Evolutionary conservation across 2,113 vertebrate genomes (phyloP), one percentile per base, ranked within the genome.

Genomic region (Stictonetta naevosa): DNA sequence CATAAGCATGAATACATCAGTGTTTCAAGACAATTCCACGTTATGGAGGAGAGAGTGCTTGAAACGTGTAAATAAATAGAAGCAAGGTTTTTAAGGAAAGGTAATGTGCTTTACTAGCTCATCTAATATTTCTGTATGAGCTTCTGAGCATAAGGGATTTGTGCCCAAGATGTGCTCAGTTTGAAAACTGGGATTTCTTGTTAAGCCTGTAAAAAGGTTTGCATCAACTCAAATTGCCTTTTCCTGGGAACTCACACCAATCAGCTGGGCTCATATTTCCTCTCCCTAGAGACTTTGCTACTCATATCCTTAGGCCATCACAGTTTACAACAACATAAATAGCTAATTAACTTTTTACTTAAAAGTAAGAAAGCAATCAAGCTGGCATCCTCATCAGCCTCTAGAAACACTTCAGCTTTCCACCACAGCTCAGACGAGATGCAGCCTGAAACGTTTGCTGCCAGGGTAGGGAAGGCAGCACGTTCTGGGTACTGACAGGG

Each of bases 281-380:
- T 44, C 58, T 84, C 92, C 80, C 73, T 56, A 26, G 88, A 92
- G 86, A 92, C 76, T 86, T 48, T 33, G 15, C 66, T 77, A 68
- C 66, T 90, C 56, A 76, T 53, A 93, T 64, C 93, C 94, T 87
- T 31, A 91, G 84, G 91, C 91, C 84, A 95, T 87, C 71, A 79
- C 77, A 76, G 81, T 79, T 82, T 96, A 75, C 84, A 92, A 84
- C 86, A 95, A 84, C 53, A 92, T 93, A 95, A 95, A 95, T 66
- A 89, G 89, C 86, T 95, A 93, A 96, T 96, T 95, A 95, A 78
- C 83, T 88, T 95, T 84, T 95, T 95, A 95, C 58, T 97, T 96
- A 97, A 96, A 95, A 95, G 80, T 93, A 91, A 95, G 84, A 80
- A 90, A 92, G 75, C 93, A 92, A 21, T 82, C 89, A 91, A 93